Base-by-base conservation (phyloP, 2,797 vertebrate genomes). In the Thamnophis elegans region DNA sequence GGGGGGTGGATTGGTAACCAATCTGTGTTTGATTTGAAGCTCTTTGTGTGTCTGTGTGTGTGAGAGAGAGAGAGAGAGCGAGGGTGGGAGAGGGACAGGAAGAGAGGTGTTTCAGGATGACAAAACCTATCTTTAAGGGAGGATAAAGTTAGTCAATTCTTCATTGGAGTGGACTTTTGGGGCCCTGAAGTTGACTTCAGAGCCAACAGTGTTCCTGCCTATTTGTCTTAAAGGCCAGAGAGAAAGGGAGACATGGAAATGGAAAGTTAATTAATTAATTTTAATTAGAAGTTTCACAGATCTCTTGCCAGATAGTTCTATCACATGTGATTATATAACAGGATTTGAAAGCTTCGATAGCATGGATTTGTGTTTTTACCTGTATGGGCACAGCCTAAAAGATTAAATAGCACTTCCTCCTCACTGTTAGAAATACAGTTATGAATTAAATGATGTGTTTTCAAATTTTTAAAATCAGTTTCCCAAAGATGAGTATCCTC, bases 261-360 rank as follows among this genome's bases (percentile, higher is more conserved):
- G 95, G 96, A 97, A 98, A 97, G 97, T 97, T 97, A 98, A 98
- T 95, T 96, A 97, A 98, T 98, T 98, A 97, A 98, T 98, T 98
- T 97, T 94, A 98, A 96, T 97, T 97, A 97, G 94, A 96, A 96
- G 93, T 90, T 89, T 96, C 90, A 47, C 86, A 9, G 96, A 96
- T 95, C 96, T 97, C 96, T 90, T 95, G 91, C 93, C 88, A 85
- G 94, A 91, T 96, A 94, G 96, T 96, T 97, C 96, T 95, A 94
- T 96, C 97, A 97, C 95, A 94, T 96, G 95, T 94, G 90, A 87
- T 0, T 90, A 91, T 95, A 88, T 91, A 73, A 73, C 94, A 92
- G 94, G 90, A 89, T 95, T 91, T 26, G 47, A 62, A 47, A 56
- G 14, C 32, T 22, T 13, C 92, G 90, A 85, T 88, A 92, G 90